Evolutionary conservation across 2,797 vertebrate species (phyloP), one percentile per base, ranked within the genome.

Genomic region (Muraenolepis orangiensis): DNA sequence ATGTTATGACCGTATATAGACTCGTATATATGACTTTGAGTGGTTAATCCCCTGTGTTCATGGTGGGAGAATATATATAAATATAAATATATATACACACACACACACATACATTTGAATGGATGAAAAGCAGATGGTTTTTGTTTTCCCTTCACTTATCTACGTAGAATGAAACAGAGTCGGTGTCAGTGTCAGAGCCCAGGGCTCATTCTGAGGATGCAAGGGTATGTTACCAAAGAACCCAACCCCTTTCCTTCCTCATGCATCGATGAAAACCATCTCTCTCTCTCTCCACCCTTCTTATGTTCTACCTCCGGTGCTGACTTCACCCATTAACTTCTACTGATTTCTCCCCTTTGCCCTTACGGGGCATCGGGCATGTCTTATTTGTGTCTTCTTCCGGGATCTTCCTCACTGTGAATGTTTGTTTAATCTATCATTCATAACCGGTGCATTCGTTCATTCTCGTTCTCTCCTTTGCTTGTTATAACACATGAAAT

Each of bases 191-290:
- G 82, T 86, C 90, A 87, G 88, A 90, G 73, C 86, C 88, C 94
- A 94, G 87, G 87, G 92, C 94, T 91, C 91, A 95, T 90, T 93
- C 93, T 91, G 93, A 96, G 89, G 93, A 81, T 80, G 94, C 95
- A 92, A 94, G 94, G 96, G 95, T 97, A 97, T 81, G 96, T 97
- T 91, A 76, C 57, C 61, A 70, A 80, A 87, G 36, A 76, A 14
- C 69, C 82, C 68, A 72, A 36, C 31, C 51, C 10, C 26, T 66
- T 70, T 77, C 18, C 76, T 71, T 70, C 75, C n/a, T 57, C 51
- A 57, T 72, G 72, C 80, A 57, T 46, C 72, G 30, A 46, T 79
- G 74, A 71, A 64, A 76, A 69, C 72, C 71, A n/a, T 36, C 32
- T 28, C 36, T 73, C 68, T 67, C 64, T 8, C 57, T 69, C 72